Evolutionary conservation across 2,797 vertebrate genomes (phyloP).

Genomic region (Macrochelys suwanniensis): DNA sequence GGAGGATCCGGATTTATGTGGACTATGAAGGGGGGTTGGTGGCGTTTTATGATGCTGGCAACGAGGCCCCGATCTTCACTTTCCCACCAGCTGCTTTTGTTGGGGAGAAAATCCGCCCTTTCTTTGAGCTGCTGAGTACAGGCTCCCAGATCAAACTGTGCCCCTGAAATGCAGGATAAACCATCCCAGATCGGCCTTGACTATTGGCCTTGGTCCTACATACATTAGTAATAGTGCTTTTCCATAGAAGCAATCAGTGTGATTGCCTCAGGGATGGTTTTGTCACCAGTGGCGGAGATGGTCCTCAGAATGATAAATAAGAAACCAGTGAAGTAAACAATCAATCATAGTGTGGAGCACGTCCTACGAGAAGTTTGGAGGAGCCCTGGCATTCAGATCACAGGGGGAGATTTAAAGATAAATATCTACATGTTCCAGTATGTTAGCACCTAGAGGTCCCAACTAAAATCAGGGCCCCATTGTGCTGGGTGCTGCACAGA

Average conservation of each 20-base stretch:
- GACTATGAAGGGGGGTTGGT: slow-evolving; percentile 11
- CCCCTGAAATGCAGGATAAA: background rate
- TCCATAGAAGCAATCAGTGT: background rate
- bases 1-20: background rate
- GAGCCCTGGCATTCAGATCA: too few relatives aligned
- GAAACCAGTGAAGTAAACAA: too few relatives aligned
- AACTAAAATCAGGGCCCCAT: background rate
- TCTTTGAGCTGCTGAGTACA: background rate
- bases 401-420: too few relatives aligned
- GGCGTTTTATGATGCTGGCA: background rate
- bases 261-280: background rate
- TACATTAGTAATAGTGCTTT: background rate
- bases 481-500: too few relatives aligned
- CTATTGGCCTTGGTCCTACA: background rate
- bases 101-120: background rate
- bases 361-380: too few relatives aligned
- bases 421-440: too few relatives aligned
- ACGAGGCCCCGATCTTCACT: background rate
- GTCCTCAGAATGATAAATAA: background rate
- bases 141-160: background rate
- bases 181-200: background rate
- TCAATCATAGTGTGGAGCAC: too few relatives aligned
- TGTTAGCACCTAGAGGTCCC: too few relatives aligned
- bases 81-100: background rate
- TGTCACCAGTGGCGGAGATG: background rate